Percentiles rank a stretch among this genome's conserved stretches.
These are phyloP conservation scores for Tanypteryx hageni DNA, from an alignment of 2,888 invertebrate species.

Conservation along the genomic window DNA sequence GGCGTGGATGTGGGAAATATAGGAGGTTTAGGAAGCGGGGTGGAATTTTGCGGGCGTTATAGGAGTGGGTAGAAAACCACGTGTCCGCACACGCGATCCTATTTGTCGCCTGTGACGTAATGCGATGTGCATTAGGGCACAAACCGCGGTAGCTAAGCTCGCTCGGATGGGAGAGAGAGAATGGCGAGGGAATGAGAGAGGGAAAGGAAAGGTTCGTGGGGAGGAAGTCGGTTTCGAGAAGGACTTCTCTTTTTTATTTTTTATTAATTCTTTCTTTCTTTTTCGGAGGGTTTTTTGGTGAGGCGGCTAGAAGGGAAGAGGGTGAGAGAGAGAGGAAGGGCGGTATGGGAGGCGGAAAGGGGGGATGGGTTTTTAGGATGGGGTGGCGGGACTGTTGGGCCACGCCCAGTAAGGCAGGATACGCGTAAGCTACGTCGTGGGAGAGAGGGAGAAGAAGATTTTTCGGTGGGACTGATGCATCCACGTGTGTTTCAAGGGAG, in stretches of 20 bases:
- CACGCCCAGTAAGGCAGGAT: slow-evolving; percentile 28
- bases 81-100: slow-evolving; percentile 23
- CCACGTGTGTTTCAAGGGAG: background rate
- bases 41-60: background rate
- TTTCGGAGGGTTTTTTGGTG: background rate
- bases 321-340: background rate
- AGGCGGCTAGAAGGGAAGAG: background rate
- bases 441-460: background rate
- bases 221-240: slow-evolving; percentile 30
- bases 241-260: slow-evolving; percentile 33
- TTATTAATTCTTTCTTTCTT: slow-evolving; percentile 34
- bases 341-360: background rate
- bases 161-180: background rate
- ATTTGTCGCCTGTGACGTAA: slow-evolving; percentile 40
- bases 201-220: background rate
- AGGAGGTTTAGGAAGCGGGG: background rate
- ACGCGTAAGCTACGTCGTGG: background rate
- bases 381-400: background rate
- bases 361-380: background rate
- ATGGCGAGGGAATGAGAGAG: slow-evolving; percentile 4
- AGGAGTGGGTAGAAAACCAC: slow-evolving; percentile 13
- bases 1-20: slow-evolving; percentile 9
- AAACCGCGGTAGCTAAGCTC: too few species aligned
- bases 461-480: background rate
- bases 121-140: slow-evolving; percentile 19